Evolutionary conservation across 1,140 invertebrate species (phyloP).

Genomic region (Pissodes strobi): DNA sequence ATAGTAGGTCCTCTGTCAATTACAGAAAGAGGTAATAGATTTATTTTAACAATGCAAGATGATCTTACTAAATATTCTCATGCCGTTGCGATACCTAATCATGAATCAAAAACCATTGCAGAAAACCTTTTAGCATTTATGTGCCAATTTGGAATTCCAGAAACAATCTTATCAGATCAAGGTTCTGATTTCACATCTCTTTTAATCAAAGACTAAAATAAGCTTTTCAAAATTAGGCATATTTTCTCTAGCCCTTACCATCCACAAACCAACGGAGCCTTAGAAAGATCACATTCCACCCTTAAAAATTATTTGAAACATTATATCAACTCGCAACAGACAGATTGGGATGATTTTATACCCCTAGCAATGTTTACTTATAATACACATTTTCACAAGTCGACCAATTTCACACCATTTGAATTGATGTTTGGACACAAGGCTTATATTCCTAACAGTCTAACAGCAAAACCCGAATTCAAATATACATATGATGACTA

Average conservation of each 20-base stretch:
- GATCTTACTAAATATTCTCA: conserved; percentile 49
- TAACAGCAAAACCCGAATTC: conserved; percentile 36
- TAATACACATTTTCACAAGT: too few species aligned
- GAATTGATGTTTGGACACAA: conserved; percentile 55
- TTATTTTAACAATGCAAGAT: conserved; percentile 50
- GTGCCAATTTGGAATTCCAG: conserved; percentile 47
- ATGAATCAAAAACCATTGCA: conserved; percentile 47
- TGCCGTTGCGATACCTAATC: conserved; percentile 44
- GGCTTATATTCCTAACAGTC: conserved; percentile 39
- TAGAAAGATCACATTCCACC: too few species aligned
- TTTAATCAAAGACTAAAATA: conserved; percentile 40
- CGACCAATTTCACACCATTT: conserved; percentile 54
- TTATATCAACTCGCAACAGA: conserved; percentile 43
- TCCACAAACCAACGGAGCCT: too few species aligned
- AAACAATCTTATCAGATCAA: conserved; percentile 49
- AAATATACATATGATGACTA: conserved; percentile 50
- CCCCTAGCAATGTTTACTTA: too few species aligned
- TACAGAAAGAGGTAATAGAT: conserved; percentile 40
- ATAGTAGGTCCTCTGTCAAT: conserved; percentile 49
- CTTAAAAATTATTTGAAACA: too few species aligned
- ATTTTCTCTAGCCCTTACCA: conserved; percentile 21
- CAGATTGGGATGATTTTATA: conserved; percentile 50
- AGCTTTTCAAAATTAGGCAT: conserved; percentile 48
- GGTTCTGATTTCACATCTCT: conserved; percentile 47
- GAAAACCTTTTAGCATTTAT: conserved; percentile 17